phyloP scores from a whole-genome alignment of 2,888 invertebrate genomes.

The Pammene fasciana region DNA sequence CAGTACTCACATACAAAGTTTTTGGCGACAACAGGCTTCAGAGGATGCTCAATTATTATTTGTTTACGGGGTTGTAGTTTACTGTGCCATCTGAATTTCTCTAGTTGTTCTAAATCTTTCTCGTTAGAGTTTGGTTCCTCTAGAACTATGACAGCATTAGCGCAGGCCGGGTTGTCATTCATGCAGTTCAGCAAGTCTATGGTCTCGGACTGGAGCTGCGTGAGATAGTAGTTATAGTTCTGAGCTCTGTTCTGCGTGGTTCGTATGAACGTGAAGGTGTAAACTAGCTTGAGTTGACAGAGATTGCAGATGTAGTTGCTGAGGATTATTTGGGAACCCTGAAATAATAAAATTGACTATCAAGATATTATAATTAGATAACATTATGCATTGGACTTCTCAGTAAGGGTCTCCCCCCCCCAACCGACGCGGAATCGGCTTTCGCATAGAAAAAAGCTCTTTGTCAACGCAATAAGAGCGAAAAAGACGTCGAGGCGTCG shows the following conservation, averaged over 20 bases:
- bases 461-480: too few relatives aligned
- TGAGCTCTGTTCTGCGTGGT: slow-evolving; percentile 4
- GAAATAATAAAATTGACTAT: slow-evolving; percentile 10
- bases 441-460: too few relatives aligned
- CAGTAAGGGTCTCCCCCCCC: too few relatives aligned
- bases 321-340: slow-evolving; percentile 27
- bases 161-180: slow-evolving; percentile 31
- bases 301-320: slow-evolving; percentile 28
- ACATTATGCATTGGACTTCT: too few relatives aligned
- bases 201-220: slow-evolving; percentile 28
- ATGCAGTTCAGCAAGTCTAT: slow-evolving; percentile 33
- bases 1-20: slow-evolving; percentile 32
- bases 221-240: slow-evolving; percentile 22
- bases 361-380: background rate
- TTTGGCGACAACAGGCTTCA: background rate
- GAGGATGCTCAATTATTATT: background rate
- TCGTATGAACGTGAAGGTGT: slow-evolving; percentile 24
- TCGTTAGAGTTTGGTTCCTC: slow-evolving; percentile 14
- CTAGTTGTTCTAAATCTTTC: background rate
- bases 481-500: too few relatives aligned
- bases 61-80: background rate
- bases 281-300: slow-evolving; percentile 22
- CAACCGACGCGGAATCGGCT: too few relatives aligned
- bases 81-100: slow-evolving; percentile 24
- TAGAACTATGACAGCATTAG: slow-evolving; percentile 34